Base-by-base conservation (phyloP, 2,113 vertebrate species). In the Thinocorus orbignyianus region DNA sequence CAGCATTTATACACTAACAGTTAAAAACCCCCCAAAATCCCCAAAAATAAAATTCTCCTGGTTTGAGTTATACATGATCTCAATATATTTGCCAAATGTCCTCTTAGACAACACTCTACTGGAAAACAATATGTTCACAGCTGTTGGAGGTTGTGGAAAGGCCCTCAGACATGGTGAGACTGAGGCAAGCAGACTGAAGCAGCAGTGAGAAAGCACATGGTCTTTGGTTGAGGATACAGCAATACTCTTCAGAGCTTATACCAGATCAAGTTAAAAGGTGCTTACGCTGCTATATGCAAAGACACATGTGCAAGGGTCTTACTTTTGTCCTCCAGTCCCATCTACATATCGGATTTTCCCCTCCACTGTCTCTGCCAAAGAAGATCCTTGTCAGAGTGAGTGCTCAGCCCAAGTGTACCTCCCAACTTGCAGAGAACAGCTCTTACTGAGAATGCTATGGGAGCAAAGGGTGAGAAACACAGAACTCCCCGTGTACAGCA, bases 141-240 rank as follows among this genome's bases (percentile, higher is more conserved):
- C 13, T 73, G 49, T 17, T 65, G 44, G 13, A 81, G 12, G 9
- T 13, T n/a, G 39, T n/a, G 39, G 39, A 60, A 49, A 54, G 13
- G 8, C 4, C 6, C 22, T 64, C 28, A 64, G 31, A n/a, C 6
- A 17, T 22, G 24, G 7, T 24, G 17, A 74, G 55, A 49, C n/a
- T 48, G 37, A 58, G 9, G 65, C 11, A 92, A 28, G 44, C 31
- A 55, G 25, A 57, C 9, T 11, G 39, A 92, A 19, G 3, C 39
- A 25, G 6, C 2, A 2, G 17, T 10, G 31, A 81, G 28, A 55
- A 74, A 54, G 12, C 13, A 46, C 1, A 0, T 16, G 17, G 6
- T 1, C 9, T 81, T 76, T n/a, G 81, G 25, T 5, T 3, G 1
- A 17, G 7, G 5, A 42, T 68, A 33, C 2, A 72, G 42, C n/a